phyloP scores from a whole-genome alignment of 2,113 vertebrate species.

The Alouatta palliata region DNA sequence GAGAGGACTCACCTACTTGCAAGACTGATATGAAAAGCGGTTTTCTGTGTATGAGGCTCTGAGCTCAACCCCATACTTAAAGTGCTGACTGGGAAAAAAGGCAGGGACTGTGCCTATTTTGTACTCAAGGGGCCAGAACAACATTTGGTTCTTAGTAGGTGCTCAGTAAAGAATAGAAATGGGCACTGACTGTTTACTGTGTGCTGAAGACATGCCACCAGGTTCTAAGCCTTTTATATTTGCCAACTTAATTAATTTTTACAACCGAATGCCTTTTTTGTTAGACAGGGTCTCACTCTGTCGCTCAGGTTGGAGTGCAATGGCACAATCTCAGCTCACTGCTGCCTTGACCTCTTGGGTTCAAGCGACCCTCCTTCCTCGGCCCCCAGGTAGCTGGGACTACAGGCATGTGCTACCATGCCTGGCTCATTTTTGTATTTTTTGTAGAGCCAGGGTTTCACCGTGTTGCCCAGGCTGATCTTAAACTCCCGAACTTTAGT shows the following conservation, averaged over 20 bases:
- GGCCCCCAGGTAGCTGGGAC: too few relatives aligned
- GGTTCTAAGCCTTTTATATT: neutral
- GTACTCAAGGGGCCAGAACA: accelerated
- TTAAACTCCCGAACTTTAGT: too few relatives aligned
- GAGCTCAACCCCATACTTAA: neutral
- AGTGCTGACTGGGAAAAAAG: neutral
- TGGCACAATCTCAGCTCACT: too few relatives aligned
- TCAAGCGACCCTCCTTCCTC: too few relatives aligned
- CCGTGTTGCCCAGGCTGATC: too few relatives aligned
- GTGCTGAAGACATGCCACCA: neutral
- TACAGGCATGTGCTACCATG: too few relatives aligned
- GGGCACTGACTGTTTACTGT: neutral
- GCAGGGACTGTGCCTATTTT: neutral
- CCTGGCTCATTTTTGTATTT: too few relatives aligned
- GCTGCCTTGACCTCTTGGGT: too few relatives aligned
- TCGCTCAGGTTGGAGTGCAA: too few relatives aligned
- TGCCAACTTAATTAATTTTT: neutral
- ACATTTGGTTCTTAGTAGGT: neutral
- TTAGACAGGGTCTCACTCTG: too few relatives aligned
- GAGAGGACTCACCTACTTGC: neutral
- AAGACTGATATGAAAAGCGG: neutral
- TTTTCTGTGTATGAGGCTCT: too few relatives aligned
- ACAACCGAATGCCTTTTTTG: neutral
- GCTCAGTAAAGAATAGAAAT: neutral
- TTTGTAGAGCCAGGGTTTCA: too few relatives aligned